A percentile compares a stretch with the other conserved stretches of the same genome.
Evolutionary conservation across 2,797 vertebrate species (phyloP).

Genomic region (Silurus lanzhouensis): DNA sequence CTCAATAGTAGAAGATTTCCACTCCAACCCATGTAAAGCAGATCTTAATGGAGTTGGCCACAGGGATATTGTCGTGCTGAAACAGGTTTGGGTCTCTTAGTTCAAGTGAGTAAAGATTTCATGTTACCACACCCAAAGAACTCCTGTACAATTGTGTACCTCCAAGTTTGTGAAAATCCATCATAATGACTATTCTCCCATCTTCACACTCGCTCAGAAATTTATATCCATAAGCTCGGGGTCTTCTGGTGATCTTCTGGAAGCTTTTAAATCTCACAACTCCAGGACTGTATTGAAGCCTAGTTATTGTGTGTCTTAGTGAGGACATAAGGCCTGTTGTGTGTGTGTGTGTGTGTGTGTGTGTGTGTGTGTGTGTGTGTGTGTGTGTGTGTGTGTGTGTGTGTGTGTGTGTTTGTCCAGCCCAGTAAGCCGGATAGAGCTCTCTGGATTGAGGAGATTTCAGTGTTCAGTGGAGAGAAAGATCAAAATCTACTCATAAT

Average conservation of each 20-base stretch:
- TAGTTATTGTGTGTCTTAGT: constrained; percentile 39
- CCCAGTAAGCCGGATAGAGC: constrained; percentile 46
- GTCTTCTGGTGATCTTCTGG: constrained; percentile 56
- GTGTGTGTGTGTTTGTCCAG: too few species aligned
- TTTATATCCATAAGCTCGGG: constrained; percentile 45
- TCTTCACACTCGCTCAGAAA: constrained; percentile 1
- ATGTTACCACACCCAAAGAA: too few species aligned
- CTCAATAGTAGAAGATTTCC: too few species aligned
- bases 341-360: background rate
- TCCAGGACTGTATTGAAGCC: constrained; percentile 57
- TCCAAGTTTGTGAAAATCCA: constrained; percentile 45
- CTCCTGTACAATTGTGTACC: too few species aligned
- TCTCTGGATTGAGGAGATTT: constrained; percentile 36
- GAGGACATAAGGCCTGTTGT: constrained; percentile 38
- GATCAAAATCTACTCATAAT: constrained; percentile 24
- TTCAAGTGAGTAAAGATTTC: too few species aligned
- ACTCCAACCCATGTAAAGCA: too few species aligned
- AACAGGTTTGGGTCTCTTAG: too few species aligned
- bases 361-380: too few species aligned
- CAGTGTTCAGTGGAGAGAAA: background rate
- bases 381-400: too few species aligned
- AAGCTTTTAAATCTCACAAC: constrained; percentile 59
- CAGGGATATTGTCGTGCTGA: too few species aligned
- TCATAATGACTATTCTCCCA: constrained; percentile 45
- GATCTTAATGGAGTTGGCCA: too few species aligned